These are phyloP conservation scores for Hydraecia micacea DNA, from an alignment of 2,888 invertebrate species.

Conservation along the genomic window DNA sequence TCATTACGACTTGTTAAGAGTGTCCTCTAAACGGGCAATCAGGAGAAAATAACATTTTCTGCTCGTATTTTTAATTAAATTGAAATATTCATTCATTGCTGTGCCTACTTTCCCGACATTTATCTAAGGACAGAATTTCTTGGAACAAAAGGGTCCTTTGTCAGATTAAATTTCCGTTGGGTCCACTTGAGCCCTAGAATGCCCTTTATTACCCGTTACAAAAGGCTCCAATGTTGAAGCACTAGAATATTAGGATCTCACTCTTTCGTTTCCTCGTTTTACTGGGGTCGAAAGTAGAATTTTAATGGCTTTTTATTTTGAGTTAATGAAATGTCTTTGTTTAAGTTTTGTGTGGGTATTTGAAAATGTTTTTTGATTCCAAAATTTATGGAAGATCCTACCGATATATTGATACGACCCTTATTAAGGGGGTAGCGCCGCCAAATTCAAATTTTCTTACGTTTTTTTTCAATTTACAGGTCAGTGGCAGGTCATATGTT, in stretches of 20 bases:
- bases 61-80: slow-evolving; percentile 86
- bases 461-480: neutral
- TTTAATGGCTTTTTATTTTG: slow-evolving; percentile 61
- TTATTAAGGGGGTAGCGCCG: neutral
- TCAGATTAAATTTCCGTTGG: slow-evolving; percentile 89
- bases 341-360: neutral
- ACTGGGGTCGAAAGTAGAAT: slow-evolving; percentile 59
- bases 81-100: slow-evolving; percentile 84
- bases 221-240: slow-evolving; percentile 79
- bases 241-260: slow-evolving; percentile 85
- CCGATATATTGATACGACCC: neutral
- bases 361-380: neutral
- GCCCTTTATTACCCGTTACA: slow-evolving; percentile 87
- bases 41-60: slow-evolving; percentile 74
- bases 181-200: slow-evolving; percentile 87
- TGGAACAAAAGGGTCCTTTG: slow-evolving; percentile 84
- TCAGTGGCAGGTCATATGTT: no score
- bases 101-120: slow-evolving; percentile 81
- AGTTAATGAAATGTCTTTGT: slow-evolving; percentile 6
- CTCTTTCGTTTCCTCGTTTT: slow-evolving; percentile 79
- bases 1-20: slow-evolving; percentile 71
- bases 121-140: slow-evolving; percentile 86
- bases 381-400: neutral
- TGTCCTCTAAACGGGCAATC: slow-evolving; percentile 72
- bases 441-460: neutral